Evolutionary conservation across 2,113 vertebrate genomes (phyloP).

Genomic region (Podarcis cretensis): DNA sequence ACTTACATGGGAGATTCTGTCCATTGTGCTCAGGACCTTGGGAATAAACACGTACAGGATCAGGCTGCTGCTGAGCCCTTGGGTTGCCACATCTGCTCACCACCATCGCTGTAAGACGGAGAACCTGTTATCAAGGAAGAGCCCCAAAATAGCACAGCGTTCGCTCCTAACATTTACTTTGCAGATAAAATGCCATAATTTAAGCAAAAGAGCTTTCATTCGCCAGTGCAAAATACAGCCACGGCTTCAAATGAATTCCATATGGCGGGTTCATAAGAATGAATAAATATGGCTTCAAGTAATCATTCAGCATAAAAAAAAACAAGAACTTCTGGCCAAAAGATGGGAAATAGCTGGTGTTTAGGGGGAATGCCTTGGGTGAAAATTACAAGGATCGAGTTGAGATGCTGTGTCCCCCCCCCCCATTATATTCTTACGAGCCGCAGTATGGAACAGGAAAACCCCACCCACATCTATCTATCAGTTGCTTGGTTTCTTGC

Average conservation of each 20-base stretch:
- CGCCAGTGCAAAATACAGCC: conserved; percentile 1
- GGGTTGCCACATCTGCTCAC: background rate
- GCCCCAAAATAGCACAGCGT: conserved; percentile 6
- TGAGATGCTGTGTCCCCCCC: background rate
- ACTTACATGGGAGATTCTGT: background rate
- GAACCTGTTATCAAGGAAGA: conserved; percentile 23
- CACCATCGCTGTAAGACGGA: background rate
- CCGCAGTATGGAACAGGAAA: background rate
- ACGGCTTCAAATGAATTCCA: conserved; percentile 16
- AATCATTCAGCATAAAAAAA: background rate
- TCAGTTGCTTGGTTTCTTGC: background rate
- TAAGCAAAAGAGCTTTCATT: conserved; percentile 7
- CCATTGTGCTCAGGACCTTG: background rate
- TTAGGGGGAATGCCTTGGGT: background rate
- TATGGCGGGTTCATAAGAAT: background rate
- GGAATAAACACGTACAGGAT: background rate
- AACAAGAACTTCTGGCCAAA: background rate
- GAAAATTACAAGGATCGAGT: background rate
- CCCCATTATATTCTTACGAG: background rate
- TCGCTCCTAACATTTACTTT: conserved; percentile 4
- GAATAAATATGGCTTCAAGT: background rate
- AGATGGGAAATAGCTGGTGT: background rate
- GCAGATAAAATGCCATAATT: conserved; percentile 22
- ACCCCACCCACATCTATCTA: too few species aligned
- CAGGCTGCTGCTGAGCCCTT: background rate